These are phyloP conservation scores for Diplazon laetatorius DNA, from an alignment of 2,888 invertebrate genomes.

Conservation along the genomic window DNA sequence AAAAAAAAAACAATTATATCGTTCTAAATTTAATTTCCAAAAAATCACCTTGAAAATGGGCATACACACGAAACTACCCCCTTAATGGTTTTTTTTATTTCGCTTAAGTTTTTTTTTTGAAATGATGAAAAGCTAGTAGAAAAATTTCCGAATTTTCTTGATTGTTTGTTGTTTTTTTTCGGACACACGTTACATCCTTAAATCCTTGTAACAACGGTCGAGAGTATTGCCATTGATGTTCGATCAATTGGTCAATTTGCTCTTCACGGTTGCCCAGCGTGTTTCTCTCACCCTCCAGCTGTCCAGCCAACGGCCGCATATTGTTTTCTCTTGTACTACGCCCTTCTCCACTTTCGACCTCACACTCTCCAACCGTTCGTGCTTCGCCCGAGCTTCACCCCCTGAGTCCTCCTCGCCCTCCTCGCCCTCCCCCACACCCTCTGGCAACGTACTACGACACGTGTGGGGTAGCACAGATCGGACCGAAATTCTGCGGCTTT, in stretches of 20 bases:
- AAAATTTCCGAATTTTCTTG: no score
- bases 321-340: conserved; percentile 32
- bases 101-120: no score
- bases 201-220: conserved; percentile 23
- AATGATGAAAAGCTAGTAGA: no score
- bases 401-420: not conserved
- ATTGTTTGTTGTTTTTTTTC: no score
- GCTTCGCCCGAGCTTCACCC: not conserved
- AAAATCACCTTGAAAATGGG: no score
- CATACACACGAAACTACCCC: no score
- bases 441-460: conserved; percentile 6
- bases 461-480: not conserved
- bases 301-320: not conserved
- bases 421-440: not conserved
- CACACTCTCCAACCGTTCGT: conserved; percentile 2
- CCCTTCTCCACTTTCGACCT: conserved; percentile 14
- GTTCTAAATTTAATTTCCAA: no score
- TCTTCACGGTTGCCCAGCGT: not conserved
- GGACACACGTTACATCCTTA: conserved; percentile 7
- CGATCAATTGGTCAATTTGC: conserved; percentile 51
- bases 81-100: no score
- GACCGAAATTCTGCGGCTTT: conserved; percentile 34
- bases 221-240: not conserved
- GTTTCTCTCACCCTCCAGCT: not conserved
- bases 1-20: no score